Conservation (phyloP, 2,888 invertebrate genomes). For the Drosophila birchii region DNA sequence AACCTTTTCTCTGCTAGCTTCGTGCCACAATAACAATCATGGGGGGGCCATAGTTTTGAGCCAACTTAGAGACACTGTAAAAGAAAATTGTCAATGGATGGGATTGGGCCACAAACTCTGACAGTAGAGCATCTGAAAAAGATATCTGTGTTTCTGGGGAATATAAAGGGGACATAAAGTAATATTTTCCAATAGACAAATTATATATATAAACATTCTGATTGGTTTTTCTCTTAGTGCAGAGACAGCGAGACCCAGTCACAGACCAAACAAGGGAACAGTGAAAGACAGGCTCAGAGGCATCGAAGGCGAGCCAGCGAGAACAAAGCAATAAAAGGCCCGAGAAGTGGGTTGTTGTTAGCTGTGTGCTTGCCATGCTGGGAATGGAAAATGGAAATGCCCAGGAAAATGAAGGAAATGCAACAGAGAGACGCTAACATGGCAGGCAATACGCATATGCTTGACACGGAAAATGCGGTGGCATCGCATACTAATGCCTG, state of each 20-base stretch:
- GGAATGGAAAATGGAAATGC: slow-evolving; percentile 60
- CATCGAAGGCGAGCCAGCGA: slow-evolving; percentile 28
- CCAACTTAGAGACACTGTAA: slow-evolving; percentile 27
- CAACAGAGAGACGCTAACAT: slow-evolving; percentile 21
- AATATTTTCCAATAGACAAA: neutral
- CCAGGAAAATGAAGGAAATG: slow-evolving; percentile 48
- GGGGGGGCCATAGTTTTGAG: slow-evolving; percentile 51
- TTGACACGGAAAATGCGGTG: slow-evolving; percentile 74
- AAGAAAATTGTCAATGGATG: slow-evolving; percentile 20
- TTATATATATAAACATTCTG: neutral
- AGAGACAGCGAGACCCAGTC: slow-evolving; percentile 15
- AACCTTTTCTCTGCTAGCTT: slow-evolving; percentile 35
- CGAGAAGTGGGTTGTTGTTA: slow-evolving; percentile 61
- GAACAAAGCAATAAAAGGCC: slow-evolving; percentile 70
- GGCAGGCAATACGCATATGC: slow-evolving; percentile 62
- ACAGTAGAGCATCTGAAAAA: neutral
- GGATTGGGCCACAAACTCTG: no score
- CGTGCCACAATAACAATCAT: slow-evolving; percentile 61
- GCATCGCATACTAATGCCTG: slow-evolving; percentile 64
- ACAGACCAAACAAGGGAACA: slow-evolving; percentile 70
- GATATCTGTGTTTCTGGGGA: no score
- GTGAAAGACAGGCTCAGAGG: slow-evolving; percentile 45
- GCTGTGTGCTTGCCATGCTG: slow-evolving; percentile 47
- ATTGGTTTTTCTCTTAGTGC: slow-evolving; percentile 32
- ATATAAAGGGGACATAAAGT: neutral